Percentiles rank a stretch among this genome's conserved stretches.
Conservation (phyloP, 2,113 vertebrate species). For the Tauraco erythrolophus region DNA sequence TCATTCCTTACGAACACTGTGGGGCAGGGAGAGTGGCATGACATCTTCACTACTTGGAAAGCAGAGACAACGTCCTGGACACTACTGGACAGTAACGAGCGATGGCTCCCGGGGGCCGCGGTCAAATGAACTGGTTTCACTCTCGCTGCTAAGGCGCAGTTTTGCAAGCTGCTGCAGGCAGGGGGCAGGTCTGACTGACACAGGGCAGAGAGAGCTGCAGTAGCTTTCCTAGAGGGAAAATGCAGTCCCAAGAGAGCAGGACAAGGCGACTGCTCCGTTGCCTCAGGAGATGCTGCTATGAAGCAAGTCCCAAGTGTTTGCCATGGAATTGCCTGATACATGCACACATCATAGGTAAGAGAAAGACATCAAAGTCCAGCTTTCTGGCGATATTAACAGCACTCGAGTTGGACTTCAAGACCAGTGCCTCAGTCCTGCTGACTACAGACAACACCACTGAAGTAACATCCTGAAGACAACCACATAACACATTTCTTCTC, state of each 20-base stretch:
- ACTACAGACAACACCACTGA: not conserved
- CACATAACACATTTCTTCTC: not conserved
- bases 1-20: not conserved
- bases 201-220: not conserved
- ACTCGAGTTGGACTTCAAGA: fast-evolving
- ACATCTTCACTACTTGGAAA: conserved; percentile 46
- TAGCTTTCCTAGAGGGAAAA: not conserved
- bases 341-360: not conserved
- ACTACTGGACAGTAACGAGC: not conserved
- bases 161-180: not conserved
- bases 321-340: not conserved
- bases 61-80: not conserved
- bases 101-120: not conserved
- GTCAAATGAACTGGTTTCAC: not conserved
- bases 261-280: not conserved
- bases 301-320: not conserved
- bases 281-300: not conserved
- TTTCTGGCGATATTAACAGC: not conserved
- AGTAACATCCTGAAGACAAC: not conserved
- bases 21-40: not conserved
- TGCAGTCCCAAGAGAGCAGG: not conserved
- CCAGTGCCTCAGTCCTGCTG: not conserved
- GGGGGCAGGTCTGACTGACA: not conserved
- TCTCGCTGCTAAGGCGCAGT: not conserved
- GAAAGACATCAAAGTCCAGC: not conserved